Conservation (phyloP, 2,888 invertebrate species). For the Himalopsyche kuldschensis region DNA sequence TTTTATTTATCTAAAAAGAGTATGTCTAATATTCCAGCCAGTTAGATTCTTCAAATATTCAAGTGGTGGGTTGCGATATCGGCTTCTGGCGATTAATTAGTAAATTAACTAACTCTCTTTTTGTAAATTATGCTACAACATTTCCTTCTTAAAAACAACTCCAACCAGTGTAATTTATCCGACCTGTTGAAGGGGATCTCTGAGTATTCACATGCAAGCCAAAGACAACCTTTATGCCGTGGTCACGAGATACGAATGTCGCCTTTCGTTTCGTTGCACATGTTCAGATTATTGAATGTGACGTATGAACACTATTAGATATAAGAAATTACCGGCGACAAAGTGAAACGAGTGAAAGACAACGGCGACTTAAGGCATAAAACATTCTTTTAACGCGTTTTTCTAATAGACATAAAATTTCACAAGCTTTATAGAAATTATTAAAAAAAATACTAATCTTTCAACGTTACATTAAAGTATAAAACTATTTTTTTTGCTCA, state of each 20-base stretch:
- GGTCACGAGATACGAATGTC: neutral
- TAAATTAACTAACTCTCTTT: neutral
- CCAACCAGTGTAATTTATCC: constrained; percentile 18
- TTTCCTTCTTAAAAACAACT: neutral
- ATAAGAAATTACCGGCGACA: constrained; percentile 33
- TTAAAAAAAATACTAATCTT: no score
- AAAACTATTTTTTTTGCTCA: no score
- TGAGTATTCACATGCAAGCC: neutral
- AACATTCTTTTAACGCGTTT: neutral
- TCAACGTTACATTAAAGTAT: no score
- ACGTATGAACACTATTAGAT: constrained; percentile 28
- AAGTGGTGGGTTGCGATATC: no score
- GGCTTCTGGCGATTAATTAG: neutral
- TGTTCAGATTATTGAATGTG: constrained; percentile 15
- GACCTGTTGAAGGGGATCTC: neutral
- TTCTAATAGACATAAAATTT: neutral
- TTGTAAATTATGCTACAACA: neutral
- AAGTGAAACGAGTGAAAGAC: constrained; percentile 28
- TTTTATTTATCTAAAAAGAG: no score
- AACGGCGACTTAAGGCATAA: neutral
- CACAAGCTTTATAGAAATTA: no score
- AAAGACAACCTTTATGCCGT: neutral
- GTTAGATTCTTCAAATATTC: no score
- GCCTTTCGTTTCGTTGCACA: neutral
- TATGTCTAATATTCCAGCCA: no score